Evolutionary conservation across 2,797 vertebrate genomes (phyloP).

Genomic region (Coranthus polyacanthus): DNA sequence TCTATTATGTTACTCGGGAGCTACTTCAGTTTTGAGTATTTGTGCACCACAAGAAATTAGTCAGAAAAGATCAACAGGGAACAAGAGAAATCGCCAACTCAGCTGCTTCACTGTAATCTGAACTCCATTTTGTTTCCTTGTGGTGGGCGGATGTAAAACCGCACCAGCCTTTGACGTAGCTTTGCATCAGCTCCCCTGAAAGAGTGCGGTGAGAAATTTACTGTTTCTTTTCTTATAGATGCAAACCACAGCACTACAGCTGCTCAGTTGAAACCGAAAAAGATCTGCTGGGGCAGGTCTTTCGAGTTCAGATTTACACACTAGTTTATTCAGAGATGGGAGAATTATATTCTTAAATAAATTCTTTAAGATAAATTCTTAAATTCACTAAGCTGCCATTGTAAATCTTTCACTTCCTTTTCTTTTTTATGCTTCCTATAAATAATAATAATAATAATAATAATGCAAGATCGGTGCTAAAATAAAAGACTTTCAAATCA

Average conservation of each 20-base stretch:
- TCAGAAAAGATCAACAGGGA: neutral
- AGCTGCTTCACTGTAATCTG: conserved; percentile 21
- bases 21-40: neutral
- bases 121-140: conserved; percentile 29
- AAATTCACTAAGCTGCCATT: neutral
- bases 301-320: conserved; percentile 43
- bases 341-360: neutral
- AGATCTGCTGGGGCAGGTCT: conserved; percentile 1
- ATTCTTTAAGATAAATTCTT: too few relatives aligned
- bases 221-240: conserved; percentile 36
- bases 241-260: conserved; percentile 64
- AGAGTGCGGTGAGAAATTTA: conserved; percentile 37
- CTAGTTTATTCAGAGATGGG: conserved; percentile 22
- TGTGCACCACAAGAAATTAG: neutral
- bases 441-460: too few relatives aligned
- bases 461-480: too few relatives aligned
- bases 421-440: neutral
- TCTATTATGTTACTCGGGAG: conserved; percentile 7
- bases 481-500: too few relatives aligned
- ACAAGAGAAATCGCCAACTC: conserved; percentile 5
- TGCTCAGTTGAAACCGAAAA: conserved; percentile 70
- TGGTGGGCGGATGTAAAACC: conserved; percentile 46
- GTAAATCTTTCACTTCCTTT: neutral
- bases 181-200: conserved; percentile 14
- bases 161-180: conserved; percentile 43